Conservation (phyloP, 2,888 invertebrate genomes). For the Metalampra italica region DNA sequence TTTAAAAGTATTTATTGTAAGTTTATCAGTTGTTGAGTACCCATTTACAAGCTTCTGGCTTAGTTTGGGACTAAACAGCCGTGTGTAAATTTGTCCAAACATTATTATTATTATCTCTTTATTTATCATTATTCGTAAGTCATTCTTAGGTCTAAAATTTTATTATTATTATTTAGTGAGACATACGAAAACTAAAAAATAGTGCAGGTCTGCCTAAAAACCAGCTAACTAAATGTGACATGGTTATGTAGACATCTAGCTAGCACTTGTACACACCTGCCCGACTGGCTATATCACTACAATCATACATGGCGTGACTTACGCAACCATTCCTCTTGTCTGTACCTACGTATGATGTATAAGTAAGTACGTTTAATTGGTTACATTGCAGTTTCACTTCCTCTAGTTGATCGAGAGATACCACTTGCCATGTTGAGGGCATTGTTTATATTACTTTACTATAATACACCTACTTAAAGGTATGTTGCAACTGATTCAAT, state of each 20-base stretch:
- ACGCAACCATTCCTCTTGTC: background rate
- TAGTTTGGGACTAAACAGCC: too few species aligned
- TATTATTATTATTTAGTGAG: too few species aligned
- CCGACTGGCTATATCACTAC: background rate
- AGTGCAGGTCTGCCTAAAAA: background rate
- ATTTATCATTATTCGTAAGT: too few species aligned
- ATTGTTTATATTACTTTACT: background rate
- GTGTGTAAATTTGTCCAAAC: too few species aligned
- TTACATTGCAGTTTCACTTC: conserved; percentile 8
- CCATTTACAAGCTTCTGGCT: too few species aligned
- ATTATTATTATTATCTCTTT: too few species aligned
- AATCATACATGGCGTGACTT: background rate
- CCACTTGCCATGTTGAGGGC: background rate
- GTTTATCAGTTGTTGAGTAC: too few species aligned
- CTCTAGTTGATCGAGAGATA: conserved; percentile 2
- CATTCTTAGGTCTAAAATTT: too few species aligned
- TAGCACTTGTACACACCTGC: background rate
- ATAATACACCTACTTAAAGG: too few species aligned
- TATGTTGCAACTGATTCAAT: background rate
- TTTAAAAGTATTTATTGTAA: too few species aligned
- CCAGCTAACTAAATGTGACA: background rate
- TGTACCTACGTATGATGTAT: background rate
- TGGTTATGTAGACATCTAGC: background rate
- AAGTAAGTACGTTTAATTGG: conserved; percentile 4
- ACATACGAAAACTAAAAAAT: too few species aligned